Evolutionary conservation across 1,140 invertebrate species (phyloP), one percentile per base, ranked within the genome.

Genomic region (Octopus sinensis): DNA sequence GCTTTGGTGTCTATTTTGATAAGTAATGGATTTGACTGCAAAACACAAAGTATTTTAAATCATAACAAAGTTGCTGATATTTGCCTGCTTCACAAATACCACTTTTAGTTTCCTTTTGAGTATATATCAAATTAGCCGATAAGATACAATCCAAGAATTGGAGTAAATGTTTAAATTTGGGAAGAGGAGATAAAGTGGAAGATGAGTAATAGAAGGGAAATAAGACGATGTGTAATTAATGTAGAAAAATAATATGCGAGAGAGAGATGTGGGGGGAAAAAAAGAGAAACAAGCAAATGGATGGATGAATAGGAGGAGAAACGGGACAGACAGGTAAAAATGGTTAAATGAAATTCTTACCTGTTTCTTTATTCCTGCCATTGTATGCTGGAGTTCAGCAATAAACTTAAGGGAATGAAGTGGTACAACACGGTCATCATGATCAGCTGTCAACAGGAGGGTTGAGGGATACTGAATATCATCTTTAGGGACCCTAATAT

Each of bases 351-450:
- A 56, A 52, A 79, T 5, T 30, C 79, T 76, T 79, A 89, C 89
- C 86, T 94, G 93, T 83, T 93, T 91, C 4, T 93, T 86, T 23
- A 93, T 88, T 73, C 91, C 89, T 76, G 94, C 93, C 73, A 96
- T 90, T 52, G 91, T 92, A 86, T 97, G 91, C 88, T 99, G 98
- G 76, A 99, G 91, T 86, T 96, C 93, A 1, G 98, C 96, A 80
- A 97, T 95, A 88, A 96, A 96, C 92, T 99, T 99, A 6, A 98
- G 93, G 80, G 96, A 97, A 91, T 99, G 98, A 80, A 97, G 93
- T 54, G 97, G 97, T 79, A 98, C 96, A 80, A 99, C 97, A 83
- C 98, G 93, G 92, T 99, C 98, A 92, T 99, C 98, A 90, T 99
- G 98, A 92, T 99, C 97, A 23, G 96, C 98, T 51, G 98, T 99